Evolutionary conservation across 2,113 vertebrate species (phyloP), one percentile per base, ranked within the genome.

Genomic region (Ochotona curzoniae): DNA sequence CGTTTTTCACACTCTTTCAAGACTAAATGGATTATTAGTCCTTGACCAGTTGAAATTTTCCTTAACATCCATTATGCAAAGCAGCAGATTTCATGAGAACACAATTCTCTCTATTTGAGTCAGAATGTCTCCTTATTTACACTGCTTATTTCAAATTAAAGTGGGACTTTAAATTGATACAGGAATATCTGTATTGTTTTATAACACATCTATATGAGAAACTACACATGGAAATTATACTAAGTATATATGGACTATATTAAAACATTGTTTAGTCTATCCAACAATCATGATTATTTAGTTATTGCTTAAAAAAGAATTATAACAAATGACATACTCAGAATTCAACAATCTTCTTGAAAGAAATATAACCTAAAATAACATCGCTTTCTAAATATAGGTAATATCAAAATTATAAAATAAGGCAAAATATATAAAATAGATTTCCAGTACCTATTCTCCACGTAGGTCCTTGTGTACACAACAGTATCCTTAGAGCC

Each of bases 381-480:
- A 11, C 23, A 67, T 87, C 49, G 66, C 21, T 89, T 83, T 1
- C 91, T 93, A 96, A 81, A 47, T 15, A 86, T 0, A n/a, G 38
- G 75, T 83, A 4, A 88, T 89, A 70, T 90, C 25, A 92, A 57
- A 95, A 85, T 83, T 87, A 54, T 30, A 93, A 60, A 89, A 69
- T 4, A 70, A 30, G 93, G 30, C 44, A 83, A 96, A 93, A 91
- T 95, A 91, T 35, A 80, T 64, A 18, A 71, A 75, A 30, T 78
- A 88, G 75, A 64, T 94, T 87, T 88, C 51, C 11, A 57, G 60
- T 97, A 97, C 96, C 97, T 98, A 87, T 86, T 98, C 87, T 96
- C 97, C 95, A 97, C 80, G 84, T 97, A 98, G 12, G 96, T 96
- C 78, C 96, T 95, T 83, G 89, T 96, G 76, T 97, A 98, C 26